Evolutionary conservation across 53 echinoderm and acorn worm species (phyloP).

Genomic region (Paracentrotus lividus): DNA sequence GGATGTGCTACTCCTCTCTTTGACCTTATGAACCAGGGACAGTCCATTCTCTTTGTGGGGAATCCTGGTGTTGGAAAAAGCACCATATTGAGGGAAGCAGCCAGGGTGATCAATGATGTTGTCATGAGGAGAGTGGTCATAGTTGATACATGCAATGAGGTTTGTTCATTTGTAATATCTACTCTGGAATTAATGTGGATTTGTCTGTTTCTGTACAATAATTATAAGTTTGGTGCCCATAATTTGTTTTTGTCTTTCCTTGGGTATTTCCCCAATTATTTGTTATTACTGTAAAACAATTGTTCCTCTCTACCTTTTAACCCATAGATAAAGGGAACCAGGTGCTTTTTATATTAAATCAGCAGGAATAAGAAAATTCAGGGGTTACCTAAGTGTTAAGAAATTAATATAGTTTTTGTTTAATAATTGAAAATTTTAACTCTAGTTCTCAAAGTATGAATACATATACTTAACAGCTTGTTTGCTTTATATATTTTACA

Average conservation of each 20-base stretch:
- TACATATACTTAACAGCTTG: no score
- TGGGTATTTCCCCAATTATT: no score
- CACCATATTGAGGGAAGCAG: constrained; percentile 74
- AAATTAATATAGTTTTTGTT: no score
- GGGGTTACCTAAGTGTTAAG: no score
- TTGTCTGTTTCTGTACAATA: not conserved
- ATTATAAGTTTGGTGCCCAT: not conserved
- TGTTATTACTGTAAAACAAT: no score
- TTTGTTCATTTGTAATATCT: constrained; percentile 15
- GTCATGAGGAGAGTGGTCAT: constrained; percentile 70
- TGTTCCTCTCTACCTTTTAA: no score
- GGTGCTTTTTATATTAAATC: no score
- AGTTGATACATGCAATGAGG: constrained; percentile 82
- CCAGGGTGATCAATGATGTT: constrained; percentile 76
- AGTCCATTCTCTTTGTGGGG: constrained; percentile 74
- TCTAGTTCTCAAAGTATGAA: no score
- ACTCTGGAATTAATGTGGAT: not conserved
- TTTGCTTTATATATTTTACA: no score
- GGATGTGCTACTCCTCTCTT: constrained; percentile 75
- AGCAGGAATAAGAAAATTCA: no score
- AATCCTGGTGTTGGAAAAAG: constrained; percentile 77
- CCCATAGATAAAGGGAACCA: no score
- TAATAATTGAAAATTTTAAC: no score
- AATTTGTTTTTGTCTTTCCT: not conserved
- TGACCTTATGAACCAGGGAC: constrained; percentile 68